Conservation (phyloP, 2,113 vertebrate species). For the Okapia johnstoni region DNA sequence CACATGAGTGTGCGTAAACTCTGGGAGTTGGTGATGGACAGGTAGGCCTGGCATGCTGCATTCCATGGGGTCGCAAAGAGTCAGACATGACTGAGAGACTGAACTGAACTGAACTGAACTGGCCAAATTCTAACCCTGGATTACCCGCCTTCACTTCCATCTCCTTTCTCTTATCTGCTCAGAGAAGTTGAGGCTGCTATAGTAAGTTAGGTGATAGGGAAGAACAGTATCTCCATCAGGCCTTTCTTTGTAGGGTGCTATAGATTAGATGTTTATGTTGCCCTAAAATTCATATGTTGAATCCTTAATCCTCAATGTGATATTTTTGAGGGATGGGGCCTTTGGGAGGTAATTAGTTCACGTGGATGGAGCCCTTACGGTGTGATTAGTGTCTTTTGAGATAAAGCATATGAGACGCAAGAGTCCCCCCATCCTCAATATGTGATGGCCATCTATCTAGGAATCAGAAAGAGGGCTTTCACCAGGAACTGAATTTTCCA, state of each 20-base stretch:
- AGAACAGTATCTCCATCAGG: background rate
- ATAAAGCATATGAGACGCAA: background rate
- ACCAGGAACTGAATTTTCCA: background rate
- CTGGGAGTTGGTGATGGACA: background rate
- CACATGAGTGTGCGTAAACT: background rate
- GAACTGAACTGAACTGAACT: background rate
- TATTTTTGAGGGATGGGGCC: background rate
- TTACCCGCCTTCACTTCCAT: background rate
- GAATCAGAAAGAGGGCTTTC: background rate
- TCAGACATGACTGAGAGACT: background rate
- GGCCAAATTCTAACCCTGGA: background rate
- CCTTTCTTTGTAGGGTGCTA: background rate
- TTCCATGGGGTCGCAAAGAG: background rate
- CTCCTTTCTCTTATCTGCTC: background rate
- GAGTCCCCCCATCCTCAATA: background rate
- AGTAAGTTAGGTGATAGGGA: background rate
- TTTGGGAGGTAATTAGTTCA: background rate
- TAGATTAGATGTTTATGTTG: background rate
- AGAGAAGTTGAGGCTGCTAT: background rate
- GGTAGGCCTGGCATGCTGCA: background rate
- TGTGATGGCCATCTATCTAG: background rate
- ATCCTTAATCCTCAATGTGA: background rate
- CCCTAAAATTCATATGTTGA: background rate
- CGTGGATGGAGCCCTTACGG: background rate
- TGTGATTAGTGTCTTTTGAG: background rate